Evolutionary conservation across 2,113 vertebrate species (phyloP), one percentile per base, ranked within the genome.

Genomic region (Nematolebias whitei): DNA sequence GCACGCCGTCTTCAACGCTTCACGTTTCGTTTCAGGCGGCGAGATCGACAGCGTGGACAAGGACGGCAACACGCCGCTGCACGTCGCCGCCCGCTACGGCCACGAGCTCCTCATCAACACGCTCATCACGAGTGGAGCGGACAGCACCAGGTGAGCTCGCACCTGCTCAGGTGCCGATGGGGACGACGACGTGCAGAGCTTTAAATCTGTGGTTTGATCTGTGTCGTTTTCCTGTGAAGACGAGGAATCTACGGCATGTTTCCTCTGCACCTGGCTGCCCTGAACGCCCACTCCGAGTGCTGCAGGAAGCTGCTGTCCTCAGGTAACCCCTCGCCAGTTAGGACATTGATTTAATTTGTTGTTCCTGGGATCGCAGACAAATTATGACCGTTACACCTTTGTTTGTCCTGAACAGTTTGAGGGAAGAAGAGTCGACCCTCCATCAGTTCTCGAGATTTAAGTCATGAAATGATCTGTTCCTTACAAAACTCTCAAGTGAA

Each of bases 21-120:
- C n/a, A n/a, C 0, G 0, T 68, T 51, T 44, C 2, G 5, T 63
- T 55, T 16, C 83, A 98, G 96, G 96, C 41, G 96, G 95, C 4
- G 95, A 97, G 88, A 99, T 99, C 0, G 96, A 99, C 93, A 94
- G 95, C 24, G 90, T 96, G 76, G 98, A 99, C 88, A 98, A 98
- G 71, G 96, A 99, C 11, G 96, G 98, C 7, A 99, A 99, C 91
- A 99, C 98, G 0, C 96, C 98, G 4, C 94, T 99, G 44, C 98
- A 99, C 9, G 92, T 99, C 41, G 98, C 98, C 40, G 96, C 97
- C 4, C 94, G 96, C 89, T 96, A 95, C 0, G 98, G 97, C 32
- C 97, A 99, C 3, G 98, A 99, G 74, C 96, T 98, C 75, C 92
- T 99, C 88, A 97, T 99, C 85, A 98, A 96, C 92, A 97, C 96